Conservation (phyloP, 1,140 invertebrate species). For the Caenorhabditis remanei region DNA sequence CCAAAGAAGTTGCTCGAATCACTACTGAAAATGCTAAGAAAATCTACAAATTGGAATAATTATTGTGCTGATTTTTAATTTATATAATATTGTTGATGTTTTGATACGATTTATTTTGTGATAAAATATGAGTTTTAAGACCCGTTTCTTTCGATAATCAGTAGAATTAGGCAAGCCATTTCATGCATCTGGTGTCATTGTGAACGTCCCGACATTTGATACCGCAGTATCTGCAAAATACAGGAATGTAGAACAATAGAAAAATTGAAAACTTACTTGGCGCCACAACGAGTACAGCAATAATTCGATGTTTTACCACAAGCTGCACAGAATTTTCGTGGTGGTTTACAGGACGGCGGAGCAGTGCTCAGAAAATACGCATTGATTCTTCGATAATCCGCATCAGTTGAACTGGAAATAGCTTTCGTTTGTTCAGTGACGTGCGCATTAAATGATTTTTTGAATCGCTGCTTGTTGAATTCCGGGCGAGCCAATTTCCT, state of each 20-base stretch:
- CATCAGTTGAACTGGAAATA: not conserved
- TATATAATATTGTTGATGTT: not conserved
- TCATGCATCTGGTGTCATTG: conserved; percentile 49
- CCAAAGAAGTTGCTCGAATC: conserved; percentile 90
- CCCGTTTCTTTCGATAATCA: not conserved
- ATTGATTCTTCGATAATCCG: conserved; percentile 41
- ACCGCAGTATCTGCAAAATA: conserved; percentile 16
- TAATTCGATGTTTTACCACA: conserved; percentile 22
- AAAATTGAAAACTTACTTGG: not conserved
- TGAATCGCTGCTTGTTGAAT: conserved; percentile 41
- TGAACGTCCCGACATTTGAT: conserved; percentile 11
- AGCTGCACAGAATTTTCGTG: conserved; percentile 43
- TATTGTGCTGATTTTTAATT: conserved; percentile 78
- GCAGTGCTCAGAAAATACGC: not conserved
- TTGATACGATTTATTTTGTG: not conserved
- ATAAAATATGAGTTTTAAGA: not conserved
- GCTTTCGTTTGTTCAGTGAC: conserved; percentile 17
- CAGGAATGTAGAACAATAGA: too few relatives aligned
- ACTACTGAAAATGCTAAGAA: conserved; percentile 94
- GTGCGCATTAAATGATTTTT: conserved; percentile 31
- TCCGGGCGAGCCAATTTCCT: conserved; percentile 17
- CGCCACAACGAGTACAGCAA: conserved; percentile 5
- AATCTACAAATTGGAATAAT: conserved; percentile 85
- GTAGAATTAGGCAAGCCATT: not conserved
- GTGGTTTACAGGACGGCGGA: conserved; percentile 10